Percentiles rank a stretch among this genome's conserved stretches.
phyloP scores from a whole-genome alignment of 92 coral and sea anemone genomes.

The Porites divaricata region DNA sequence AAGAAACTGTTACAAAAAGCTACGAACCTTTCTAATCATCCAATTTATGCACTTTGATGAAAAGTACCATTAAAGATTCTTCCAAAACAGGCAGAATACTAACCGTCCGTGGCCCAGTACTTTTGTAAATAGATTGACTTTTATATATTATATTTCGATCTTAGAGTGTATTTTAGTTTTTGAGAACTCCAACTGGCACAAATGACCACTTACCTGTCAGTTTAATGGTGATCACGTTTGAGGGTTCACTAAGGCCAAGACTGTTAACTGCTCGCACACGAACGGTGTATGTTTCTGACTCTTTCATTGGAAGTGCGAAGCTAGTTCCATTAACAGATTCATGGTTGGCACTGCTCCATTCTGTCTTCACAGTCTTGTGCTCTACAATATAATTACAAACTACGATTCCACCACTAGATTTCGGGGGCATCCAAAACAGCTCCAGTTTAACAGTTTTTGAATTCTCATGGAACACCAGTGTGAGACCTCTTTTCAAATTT shows the following conservation, averaged over 20 bases:
- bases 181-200: neutral
- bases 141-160: neutral
- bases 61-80: too few relatives aligned
- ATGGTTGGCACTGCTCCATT: slow-evolving; percentile 25
- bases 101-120: neutral
- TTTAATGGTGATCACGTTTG: slow-evolving; percentile 33
- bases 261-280: slow-evolving; percentile 60
- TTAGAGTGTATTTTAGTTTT: neutral
- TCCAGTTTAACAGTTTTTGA: slow-evolving; percentile 2
- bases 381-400: slow-evolving; percentile 26
- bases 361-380: slow-evolving; percentile 32
- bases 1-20: too few relatives aligned
- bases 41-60: too few relatives aligned
- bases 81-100: too few relatives aligned
- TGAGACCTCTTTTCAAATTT: slow-evolving; percentile 9
- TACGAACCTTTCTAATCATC: too few relatives aligned
- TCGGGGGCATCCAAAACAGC: slow-evolving; percentile 27
- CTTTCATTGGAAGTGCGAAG: slow-evolving; percentile 3
- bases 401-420: slow-evolving; percentile 12
- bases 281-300: slow-evolving; percentile 40
- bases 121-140: too few relatives aligned
- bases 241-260: slow-evolving; percentile 52
- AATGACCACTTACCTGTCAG: slow-evolving; percentile 20
- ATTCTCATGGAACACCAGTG: slow-evolving; percentile 15
- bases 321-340: neutral